These are phyloP conservation scores for Plusia festucae DNA, from an alignment of 2,888 invertebrate genomes.

Conservation along the genomic window DNA sequence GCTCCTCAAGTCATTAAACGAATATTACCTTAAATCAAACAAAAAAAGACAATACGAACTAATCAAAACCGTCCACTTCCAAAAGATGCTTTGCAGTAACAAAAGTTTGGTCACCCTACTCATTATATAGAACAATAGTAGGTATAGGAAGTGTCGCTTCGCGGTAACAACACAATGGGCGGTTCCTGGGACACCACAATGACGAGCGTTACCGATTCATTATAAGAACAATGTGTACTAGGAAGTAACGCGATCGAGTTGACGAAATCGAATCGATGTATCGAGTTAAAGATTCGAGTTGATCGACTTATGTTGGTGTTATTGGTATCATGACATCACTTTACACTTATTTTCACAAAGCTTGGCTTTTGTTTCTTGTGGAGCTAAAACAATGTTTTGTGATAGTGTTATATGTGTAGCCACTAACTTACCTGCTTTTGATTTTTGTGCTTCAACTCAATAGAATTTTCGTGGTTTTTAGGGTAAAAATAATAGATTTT, in stretches of 20 bases:
- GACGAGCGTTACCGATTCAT: constrained; percentile 52
- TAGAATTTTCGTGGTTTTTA: too few relatives aligned
- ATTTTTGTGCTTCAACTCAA: too few relatives aligned
- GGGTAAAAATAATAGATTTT: too few relatives aligned
- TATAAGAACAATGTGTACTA: constrained; percentile 47
- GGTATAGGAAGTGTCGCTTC: constrained; percentile 61
- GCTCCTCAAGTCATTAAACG: background rate
- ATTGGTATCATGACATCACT: background rate
- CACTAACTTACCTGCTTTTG: too few relatives aligned
- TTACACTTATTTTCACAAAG: background rate
- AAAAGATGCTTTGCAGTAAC: background rate
- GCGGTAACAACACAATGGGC: constrained; percentile 62
- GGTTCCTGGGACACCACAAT: constrained; percentile 56
- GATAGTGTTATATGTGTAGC: too few relatives aligned
- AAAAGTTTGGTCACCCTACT: constrained; percentile 31
- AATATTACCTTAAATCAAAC: background rate
- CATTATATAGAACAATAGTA: constrained; percentile 41
- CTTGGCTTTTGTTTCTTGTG: background rate
- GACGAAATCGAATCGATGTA: constrained; percentile 1
- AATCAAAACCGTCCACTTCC: background rate
- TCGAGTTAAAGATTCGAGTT: background rate
- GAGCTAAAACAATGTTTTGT: too few relatives aligned
- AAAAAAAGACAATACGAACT: background rate
- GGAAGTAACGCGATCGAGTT: constrained; percentile 27
- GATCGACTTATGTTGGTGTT: background rate